phyloP scores from a whole-genome alignment of 2,797 vertebrate genomes.

The Lepidocolaptes lacrymiger region DNA sequence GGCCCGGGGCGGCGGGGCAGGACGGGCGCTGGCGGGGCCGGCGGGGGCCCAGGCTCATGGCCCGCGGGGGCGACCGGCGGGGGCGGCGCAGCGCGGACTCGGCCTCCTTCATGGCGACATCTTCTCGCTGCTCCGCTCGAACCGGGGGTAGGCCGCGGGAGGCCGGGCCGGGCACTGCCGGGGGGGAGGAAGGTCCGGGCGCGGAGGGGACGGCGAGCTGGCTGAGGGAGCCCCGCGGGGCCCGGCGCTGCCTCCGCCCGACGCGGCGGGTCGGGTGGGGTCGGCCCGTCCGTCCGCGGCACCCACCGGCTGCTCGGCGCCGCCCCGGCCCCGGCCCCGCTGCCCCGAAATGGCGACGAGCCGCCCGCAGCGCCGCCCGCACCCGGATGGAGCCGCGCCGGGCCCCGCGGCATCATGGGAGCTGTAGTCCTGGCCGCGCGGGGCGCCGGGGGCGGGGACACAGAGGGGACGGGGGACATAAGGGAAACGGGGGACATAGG shows the following conservation, averaged over 20 bases:
- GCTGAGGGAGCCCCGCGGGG: slow-evolving; percentile 70
- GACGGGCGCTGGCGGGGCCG: slow-evolving; percentile 75
- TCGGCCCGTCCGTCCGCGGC: slow-evolving; percentile 37
- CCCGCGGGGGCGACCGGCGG: slow-evolving; percentile 77
- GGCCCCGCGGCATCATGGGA: slow-evolving; percentile 66
- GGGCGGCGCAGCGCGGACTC: slow-evolving; percentile 83
- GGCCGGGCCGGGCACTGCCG: slow-evolving; percentile 73
- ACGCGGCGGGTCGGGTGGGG: slow-evolving; percentile 29
- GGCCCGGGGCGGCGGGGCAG: slow-evolving; percentile 70
- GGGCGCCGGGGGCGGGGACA: neutral
- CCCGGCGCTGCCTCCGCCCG: slow-evolving; percentile 55
- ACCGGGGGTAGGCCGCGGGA: slow-evolving; percentile 61
- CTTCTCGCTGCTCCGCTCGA: slow-evolving; percentile 80
- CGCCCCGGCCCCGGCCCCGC: slow-evolving; percentile 44
- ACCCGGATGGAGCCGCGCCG: slow-evolving; percentile 86
- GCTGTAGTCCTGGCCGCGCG: slow-evolving; percentile 57
- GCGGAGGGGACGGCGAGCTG: neutral
- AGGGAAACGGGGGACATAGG: no score
- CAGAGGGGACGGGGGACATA: no score
- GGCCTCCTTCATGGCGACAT: slow-evolving; percentile 97
- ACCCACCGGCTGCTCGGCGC: slow-evolving; percentile 64
- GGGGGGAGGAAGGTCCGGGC: slow-evolving; percentile 23
- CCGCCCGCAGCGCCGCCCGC: slow-evolving; percentile 83
- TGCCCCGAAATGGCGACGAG: slow-evolving; percentile 91
- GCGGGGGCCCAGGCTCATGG: slow-evolving; percentile 92